Conservation (phyloP, 2,113 vertebrate genomes). For the Trichechus manatus region DNA sequence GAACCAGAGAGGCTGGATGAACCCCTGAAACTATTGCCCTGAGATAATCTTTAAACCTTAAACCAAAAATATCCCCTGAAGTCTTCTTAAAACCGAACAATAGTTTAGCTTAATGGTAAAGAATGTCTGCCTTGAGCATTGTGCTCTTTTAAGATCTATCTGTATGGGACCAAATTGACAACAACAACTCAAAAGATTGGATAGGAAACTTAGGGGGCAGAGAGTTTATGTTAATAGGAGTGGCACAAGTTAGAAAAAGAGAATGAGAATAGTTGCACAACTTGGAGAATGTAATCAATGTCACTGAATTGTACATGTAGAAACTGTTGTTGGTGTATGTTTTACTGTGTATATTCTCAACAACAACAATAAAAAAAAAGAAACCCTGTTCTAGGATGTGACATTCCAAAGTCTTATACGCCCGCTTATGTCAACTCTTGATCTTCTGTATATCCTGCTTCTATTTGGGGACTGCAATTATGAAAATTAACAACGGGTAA, state of each 20-base stretch:
- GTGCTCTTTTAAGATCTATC: background rate
- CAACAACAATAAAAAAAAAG: background rate
- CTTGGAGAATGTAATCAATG: background rate
- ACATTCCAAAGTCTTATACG: background rate
- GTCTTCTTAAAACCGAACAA: background rate
- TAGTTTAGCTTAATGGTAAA: background rate
- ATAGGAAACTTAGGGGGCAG: background rate
- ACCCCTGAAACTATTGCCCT: background rate
- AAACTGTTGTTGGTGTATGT: background rate
- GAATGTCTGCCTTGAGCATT: background rate
- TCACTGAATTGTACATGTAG: background rate
- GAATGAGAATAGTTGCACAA: background rate
- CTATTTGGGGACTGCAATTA: background rate
- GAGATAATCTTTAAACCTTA: background rate
- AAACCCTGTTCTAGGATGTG: background rate
- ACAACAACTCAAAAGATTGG: background rate
- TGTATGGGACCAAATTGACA: background rate
- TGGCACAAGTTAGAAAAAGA: background rate
- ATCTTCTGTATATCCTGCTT: background rate
- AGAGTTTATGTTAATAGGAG: background rate
- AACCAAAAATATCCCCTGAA: background rate
- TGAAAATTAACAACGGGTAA: background rate
- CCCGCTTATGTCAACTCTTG: conserved; percentile 3
- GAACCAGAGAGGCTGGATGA: background rate
- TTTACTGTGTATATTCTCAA: background rate